phyloP scores from a whole-genome alignment of 2,797 vertebrate genomes.

The Myioborus melanocephalus region DNA sequence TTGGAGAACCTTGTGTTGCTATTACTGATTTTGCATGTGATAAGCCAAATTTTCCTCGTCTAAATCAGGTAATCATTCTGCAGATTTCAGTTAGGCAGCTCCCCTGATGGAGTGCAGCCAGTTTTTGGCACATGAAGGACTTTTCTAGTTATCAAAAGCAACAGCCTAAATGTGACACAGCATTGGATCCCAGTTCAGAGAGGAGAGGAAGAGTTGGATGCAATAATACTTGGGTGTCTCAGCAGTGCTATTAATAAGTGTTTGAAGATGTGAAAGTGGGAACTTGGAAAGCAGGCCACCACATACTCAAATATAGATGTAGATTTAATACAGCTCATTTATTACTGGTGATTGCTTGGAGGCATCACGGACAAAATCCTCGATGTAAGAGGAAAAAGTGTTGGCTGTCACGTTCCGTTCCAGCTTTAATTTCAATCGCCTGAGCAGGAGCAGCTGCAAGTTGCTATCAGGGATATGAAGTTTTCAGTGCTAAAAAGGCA shows the following conservation, averaged over 20 bases:
- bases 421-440: constrained; percentile 61
- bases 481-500: constrained; percentile 72
- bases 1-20: not conserved
- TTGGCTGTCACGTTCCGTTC: constrained; percentile 51
- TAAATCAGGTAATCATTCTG: not conserved
- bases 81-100: not conserved
- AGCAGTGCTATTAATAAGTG: constrained; percentile 4
- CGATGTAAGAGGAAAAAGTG: constrained; percentile 61
- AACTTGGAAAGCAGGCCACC: constrained; percentile 24
- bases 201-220: not conserved
- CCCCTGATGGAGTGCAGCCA: not conserved
- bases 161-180: not conserved
- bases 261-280: constrained; percentile 52
- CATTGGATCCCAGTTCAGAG: not conserved
- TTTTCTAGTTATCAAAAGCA: not conserved
- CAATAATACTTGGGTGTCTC: constrained; percentile 2
- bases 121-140: not conserved
- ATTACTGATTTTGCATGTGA: not conserved
- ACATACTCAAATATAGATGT: not conserved
- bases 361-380: constrained; percentile 39
- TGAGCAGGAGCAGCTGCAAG: constrained; percentile 70
- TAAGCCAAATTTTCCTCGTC: not conserved
- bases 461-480: constrained; percentile 48
- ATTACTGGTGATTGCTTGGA: constrained; percentile 33
- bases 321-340: constrained; percentile 62